These are phyloP conservation scores for Entomyzon cyanotis DNA, from an alignment of 2,113 vertebrate species.

Conservation along the genomic window DNA sequence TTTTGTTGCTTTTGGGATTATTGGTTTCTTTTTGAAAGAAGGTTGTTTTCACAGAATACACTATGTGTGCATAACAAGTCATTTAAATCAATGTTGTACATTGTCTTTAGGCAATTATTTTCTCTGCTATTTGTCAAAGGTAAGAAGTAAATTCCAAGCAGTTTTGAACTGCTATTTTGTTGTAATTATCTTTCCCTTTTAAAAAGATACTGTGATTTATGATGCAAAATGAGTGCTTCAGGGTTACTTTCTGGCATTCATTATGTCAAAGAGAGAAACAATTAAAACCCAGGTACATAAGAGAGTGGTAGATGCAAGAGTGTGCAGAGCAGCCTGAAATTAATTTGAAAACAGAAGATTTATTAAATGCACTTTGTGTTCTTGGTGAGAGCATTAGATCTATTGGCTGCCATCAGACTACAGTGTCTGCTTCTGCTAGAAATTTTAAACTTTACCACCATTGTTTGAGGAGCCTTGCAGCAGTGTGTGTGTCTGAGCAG, in stretches of 20 bases:
- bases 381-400: neutral
- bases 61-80: conserved; percentile 55
- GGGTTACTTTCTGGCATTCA: conserved; percentile 63
- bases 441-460: conserved; percentile 18
- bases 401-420: neutral
- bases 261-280: conserved; percentile 59
- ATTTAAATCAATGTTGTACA: conserved; percentile 69
- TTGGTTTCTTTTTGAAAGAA: neutral
- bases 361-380: neutral
- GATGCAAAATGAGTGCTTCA: conserved; percentile 53
- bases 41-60: conserved; percentile 32
- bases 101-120: conserved; percentile 73
- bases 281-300: conserved; percentile 54
- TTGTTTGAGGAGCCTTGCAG: neutral
- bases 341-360: conserved; percentile 37
- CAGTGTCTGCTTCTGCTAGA: neutral
- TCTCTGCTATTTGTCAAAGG: conserved; percentile 60
- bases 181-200: conserved; percentile 68
- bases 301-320: neutral
- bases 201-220: conserved; percentile 73
- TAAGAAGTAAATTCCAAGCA: conserved; percentile 69
- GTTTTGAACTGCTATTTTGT: conserved; percentile 66
- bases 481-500: neutral
- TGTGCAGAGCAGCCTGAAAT: conserved; percentile 24
- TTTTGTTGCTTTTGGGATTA: neutral